Evolutionary conservation across 1,140 invertebrate genomes (phyloP).

Genomic region (Tenebrio molitor): DNA sequence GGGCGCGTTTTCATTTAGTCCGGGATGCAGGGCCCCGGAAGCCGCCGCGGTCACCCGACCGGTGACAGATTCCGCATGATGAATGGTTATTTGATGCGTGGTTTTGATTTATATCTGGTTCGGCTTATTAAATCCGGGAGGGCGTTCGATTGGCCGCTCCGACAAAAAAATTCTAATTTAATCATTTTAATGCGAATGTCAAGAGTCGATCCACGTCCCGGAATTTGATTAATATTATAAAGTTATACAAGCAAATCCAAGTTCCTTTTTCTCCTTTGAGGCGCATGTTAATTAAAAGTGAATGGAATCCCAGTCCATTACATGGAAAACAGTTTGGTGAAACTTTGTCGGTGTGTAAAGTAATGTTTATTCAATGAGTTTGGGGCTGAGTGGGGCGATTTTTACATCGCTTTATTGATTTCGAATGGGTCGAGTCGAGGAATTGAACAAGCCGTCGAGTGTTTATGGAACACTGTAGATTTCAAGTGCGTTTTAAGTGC

Average conservation of each 20-base stretch:
- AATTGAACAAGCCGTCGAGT: slow-evolving; percentile 21
- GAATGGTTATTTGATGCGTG: slow-evolving; percentile 1
- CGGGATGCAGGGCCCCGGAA: neutral
- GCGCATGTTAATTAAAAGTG: slow-evolving; percentile 36
- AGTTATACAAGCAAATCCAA: slow-evolving; percentile 13
- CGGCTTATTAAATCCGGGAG: slow-evolving; percentile 2
- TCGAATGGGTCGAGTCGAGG: slow-evolving; percentile 5
- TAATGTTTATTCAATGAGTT: slow-evolving; percentile 40
- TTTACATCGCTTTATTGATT: slow-evolving; percentile 40
- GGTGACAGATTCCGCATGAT: neutral
- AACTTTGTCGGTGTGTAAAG: slow-evolving; percentile 38
- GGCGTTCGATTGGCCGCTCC: neutral
- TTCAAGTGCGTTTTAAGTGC: slow-evolving; percentile 6
- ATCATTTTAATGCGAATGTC: slow-evolving; percentile 5
- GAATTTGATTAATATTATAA: slow-evolving; percentile 22
- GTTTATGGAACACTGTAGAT: slow-evolving; percentile 20
- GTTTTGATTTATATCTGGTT: neutral
- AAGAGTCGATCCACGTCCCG: slow-evolving; percentile 7
- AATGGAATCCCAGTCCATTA: slow-evolving; percentile 28
- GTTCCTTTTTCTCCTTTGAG: slow-evolving; percentile 14
- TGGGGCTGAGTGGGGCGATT: slow-evolving; percentile 28
- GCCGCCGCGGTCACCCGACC: neutral
- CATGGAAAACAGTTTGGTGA: slow-evolving; percentile 31
- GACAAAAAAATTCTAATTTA: neutral
- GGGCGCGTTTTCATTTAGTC: too few relatives aligned